phyloP scores from a whole-genome alignment of 2,113 vertebrate species.

The Redunca redunca region DNA sequence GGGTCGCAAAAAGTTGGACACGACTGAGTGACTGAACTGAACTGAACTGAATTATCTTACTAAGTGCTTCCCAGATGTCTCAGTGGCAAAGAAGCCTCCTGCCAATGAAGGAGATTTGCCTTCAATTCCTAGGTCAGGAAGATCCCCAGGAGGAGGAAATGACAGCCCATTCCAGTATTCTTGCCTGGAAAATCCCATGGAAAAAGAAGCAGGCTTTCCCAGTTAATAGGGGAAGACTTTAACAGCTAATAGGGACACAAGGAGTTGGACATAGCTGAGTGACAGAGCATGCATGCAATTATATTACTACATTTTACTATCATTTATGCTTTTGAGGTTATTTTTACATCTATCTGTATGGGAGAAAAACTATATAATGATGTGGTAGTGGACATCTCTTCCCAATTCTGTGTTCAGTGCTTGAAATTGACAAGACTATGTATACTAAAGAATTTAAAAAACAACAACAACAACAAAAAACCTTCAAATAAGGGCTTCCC shows the following conservation, averaged over 20 bases:
- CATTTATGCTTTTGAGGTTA: not conserved
- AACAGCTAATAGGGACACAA: not conserved
- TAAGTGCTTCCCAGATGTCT: not conserved
- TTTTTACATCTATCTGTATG: not conserved
- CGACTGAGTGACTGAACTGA: too few species aligned
- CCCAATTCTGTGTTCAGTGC: not conserved
- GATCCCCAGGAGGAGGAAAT: not conserved
- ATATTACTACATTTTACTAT: not conserved
- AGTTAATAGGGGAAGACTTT: not conserved
- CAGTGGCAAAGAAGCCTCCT: not conserved
- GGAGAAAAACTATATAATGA: not conserved
- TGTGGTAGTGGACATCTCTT: not conserved
- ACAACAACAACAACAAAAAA: not conserved
- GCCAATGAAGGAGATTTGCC: not conserved
- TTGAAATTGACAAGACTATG: not conserved
- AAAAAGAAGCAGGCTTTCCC: not conserved
- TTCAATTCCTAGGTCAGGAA: not conserved
- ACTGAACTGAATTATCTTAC: not conserved
- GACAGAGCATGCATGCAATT: not conserved
- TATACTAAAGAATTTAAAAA: not conserved
- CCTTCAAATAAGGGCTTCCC: not conserved
- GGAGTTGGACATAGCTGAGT: not conserved
- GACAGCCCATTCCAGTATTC: not conserved
- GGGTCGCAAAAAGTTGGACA: too few species aligned
- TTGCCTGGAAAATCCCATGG: not conserved